A percentile compares a stretch with the other conserved stretches of the same genome.
Evolutionary conservation across 2,113 vertebrate species (phyloP).

Genomic region (Pongo pygmaeus): DNA sequence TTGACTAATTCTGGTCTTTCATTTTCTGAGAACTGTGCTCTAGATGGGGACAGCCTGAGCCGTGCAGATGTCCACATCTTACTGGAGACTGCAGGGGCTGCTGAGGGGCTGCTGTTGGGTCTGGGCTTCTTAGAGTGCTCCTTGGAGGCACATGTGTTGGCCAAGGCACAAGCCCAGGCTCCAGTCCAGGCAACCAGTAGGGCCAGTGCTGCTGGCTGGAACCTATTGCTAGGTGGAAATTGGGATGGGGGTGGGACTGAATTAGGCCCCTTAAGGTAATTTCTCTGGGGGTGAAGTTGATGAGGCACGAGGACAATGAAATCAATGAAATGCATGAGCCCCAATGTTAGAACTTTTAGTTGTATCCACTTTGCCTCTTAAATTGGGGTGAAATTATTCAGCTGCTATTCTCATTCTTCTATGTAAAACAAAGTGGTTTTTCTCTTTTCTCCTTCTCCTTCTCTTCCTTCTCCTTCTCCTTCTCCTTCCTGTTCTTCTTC

Average conservation of each 20-base stretch:
- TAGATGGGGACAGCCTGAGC: neutral
- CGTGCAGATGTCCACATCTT: fast-evolving
- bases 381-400: neutral
- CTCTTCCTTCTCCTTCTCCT: too few relatives aligned
- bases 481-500: too few relatives aligned
- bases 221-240: neutral
- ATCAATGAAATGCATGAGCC: neutral
- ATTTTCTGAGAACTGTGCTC: neutral
- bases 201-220: neutral
- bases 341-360: neutral
- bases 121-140: neutral
- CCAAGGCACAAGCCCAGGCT: neutral
- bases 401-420: neutral
- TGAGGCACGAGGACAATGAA: neutral
- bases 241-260: neutral
- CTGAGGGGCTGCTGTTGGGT: neutral
- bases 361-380: neutral
- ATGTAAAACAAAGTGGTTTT: neutral
- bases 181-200: too few relatives aligned
- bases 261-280: neutral
- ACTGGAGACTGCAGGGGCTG: neutral
- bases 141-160: too few relatives aligned
- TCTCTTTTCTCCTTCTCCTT: too few relatives aligned
- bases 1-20: neutral
- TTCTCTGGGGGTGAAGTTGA: neutral